phyloP scores from a whole-genome alignment of 2,113 vertebrate species.

The Sinosuthora webbiana region DNA sequence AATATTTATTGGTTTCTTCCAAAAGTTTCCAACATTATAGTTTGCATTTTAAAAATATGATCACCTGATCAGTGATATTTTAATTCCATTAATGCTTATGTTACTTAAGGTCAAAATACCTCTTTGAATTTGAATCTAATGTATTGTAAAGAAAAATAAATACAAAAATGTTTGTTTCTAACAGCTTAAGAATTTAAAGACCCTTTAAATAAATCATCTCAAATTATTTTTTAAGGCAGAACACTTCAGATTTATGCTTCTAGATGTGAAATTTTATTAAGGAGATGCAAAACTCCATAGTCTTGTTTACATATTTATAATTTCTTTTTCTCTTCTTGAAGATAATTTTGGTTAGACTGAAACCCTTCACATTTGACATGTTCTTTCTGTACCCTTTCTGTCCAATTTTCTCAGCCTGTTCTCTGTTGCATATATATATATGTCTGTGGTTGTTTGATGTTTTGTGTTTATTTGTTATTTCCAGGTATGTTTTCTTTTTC shows the following conservation, averaged over 20 bases:
- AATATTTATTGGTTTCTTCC: neutral
- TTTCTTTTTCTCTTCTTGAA: neutral
- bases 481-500: neutral
- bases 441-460: neutral
- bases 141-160: neutral
- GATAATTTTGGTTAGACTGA: neutral
- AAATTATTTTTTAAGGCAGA: neutral
- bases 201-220: neutral
- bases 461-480: neutral
- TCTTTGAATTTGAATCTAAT: neutral
- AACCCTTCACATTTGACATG: fast-evolving
- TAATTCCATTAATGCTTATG: neutral
- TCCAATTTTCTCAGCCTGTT: neutral
- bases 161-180: neutral
- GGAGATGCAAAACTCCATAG: neutral
- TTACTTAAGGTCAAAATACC: neutral
- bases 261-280: neutral
- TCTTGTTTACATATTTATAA: fast-evolving
- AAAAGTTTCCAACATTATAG: neutral
- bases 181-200: neutral
- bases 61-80: neutral
- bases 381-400: neutral
- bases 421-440: neutral
- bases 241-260: neutral
- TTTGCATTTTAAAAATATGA: neutral